Percentiles rank a stretch among this genome's conserved stretches.
Evolutionary conservation across 2,113 vertebrate genomes (phyloP).

Genomic region (Psammodynastes pulverulentus): DNA sequence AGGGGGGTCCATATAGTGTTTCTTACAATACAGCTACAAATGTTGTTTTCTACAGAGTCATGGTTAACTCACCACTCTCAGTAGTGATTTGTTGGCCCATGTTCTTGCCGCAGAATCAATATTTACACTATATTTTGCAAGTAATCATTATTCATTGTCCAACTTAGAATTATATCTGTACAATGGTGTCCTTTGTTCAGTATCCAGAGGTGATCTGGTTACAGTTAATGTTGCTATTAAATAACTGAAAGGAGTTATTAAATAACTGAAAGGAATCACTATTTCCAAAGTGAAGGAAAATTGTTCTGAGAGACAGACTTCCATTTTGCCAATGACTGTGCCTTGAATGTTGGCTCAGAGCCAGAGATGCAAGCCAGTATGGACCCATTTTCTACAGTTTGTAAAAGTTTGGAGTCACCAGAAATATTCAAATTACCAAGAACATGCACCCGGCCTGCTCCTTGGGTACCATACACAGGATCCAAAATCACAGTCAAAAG

Average conservation of each 20-base stretch:
- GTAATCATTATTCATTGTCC: background rate
- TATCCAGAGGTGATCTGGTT: background rate
- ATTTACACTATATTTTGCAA: background rate
- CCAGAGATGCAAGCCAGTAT: background rate
- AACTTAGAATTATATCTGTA: background rate
- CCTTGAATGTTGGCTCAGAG: background rate
- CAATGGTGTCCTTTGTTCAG: background rate
- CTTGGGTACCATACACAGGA: background rate
- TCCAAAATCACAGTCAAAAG: background rate
- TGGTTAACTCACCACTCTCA: background rate
- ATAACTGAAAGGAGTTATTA: background rate
- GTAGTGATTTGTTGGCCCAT: background rate
- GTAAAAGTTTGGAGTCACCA: background rate
- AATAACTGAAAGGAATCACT: background rate
- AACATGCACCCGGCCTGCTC: background rate
- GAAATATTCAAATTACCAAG: background rate
- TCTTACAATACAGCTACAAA: background rate
- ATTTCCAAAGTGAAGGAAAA: background rate
- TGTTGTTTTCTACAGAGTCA: background rate
- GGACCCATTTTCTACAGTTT: background rate
- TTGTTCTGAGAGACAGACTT: background rate
- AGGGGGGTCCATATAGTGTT: background rate
- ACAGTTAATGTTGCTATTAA: background rate
- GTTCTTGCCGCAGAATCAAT: background rate
- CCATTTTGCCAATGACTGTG: background rate